Evolutionary conservation across 2,888 invertebrate genomes (phyloP).

Genomic region (Tenthredo mesomela): DNA sequence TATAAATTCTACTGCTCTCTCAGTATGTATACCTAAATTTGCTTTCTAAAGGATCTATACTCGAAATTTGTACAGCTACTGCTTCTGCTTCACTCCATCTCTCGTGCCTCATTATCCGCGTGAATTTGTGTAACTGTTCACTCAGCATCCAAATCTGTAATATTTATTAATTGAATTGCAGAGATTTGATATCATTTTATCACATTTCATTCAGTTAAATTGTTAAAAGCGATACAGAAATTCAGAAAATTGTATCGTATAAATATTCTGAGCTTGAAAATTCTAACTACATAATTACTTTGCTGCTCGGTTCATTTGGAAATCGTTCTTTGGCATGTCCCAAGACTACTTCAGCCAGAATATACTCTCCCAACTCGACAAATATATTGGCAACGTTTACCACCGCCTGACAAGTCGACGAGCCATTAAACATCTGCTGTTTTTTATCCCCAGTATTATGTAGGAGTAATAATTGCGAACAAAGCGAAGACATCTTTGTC

Average conservation of each 20-base stretch:
- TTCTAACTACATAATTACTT: conserved; percentile 62
- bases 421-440: conserved; percentile 82
- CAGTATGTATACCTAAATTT: conserved; percentile 71
- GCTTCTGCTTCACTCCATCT: conserved; percentile 79
- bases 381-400: conserved; percentile 84
- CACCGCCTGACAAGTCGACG: conserved; percentile 85
- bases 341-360: conserved; percentile 81
- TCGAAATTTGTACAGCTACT: conserved; percentile 78
- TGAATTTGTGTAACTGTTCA: conserved; percentile 81
- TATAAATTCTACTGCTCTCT: not conserved
- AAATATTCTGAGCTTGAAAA: not conserved
- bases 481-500: conserved; percentile 90
- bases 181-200: not conserved
- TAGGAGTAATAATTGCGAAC: conserved; percentile 88
- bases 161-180: not conserved
- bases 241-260: not conserved
- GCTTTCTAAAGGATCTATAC: conserved; percentile 79
- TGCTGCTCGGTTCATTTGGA: conserved; percentile 81
- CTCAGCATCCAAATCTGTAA: conserved; percentile 84
- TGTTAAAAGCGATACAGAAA: not conserved
- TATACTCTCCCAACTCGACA: conserved; percentile 81
- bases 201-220: conserved; percentile 1
- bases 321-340: conserved; percentile 83
- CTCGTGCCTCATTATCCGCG: conserved; percentile 77
- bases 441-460: conserved; percentile 84